Evolutionary conservation across 2,888 invertebrate genomes (phyloP), one percentile per base, ranked within the genome.

Genomic region (Eupithecia centaureata): DNA sequence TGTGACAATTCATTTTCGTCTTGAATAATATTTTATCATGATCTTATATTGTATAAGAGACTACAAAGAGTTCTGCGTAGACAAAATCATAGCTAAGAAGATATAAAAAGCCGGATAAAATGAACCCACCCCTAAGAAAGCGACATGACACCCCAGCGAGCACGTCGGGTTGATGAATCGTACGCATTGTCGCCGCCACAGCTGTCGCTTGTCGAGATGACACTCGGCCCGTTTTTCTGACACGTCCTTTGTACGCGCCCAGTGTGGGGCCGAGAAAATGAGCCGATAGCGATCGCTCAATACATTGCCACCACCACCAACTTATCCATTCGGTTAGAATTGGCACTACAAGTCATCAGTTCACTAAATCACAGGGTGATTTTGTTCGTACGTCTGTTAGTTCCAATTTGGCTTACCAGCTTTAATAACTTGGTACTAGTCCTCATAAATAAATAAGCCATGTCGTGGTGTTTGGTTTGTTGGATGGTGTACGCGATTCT

Each of bases 361-460:
- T 22, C 8, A 22, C 22, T 22, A 22, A 47, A 47, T 10, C 18
- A 47, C 47, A 18, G 18, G 47, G 47, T 47, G 47, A 47, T 47
- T 47, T 47, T 47, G 47, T 47, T 22, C 18, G 22, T 12, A 18
- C 42, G 12, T 10, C 47, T 47, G 18, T 47, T 1, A 5, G 52
- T 52, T 56, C 8, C 28, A n/a, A 56, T n/a, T 56, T 56, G 2
- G 47, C 4, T n/a, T 13, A 27, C 54, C 54, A 56, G 30, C 54
- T 30, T 28, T 28, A 30, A n/a, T 56, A 56, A 30, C 30, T 27
- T 56, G 7, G 54, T 28, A 10, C n/a, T n/a, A 3, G 87, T 86
- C 84, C 89, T 90, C 91, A 90, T 92, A 92, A 91, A 92, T 92
- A 92, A 90, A 91, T 90, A 91, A 91, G 89, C 88, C 81, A 85